A percentile compares a stretch with the other conserved stretches of the same genome.
Conservation (phyloP, 1,140 invertebrate genomes). For the Drosophila ironensis region DNA sequence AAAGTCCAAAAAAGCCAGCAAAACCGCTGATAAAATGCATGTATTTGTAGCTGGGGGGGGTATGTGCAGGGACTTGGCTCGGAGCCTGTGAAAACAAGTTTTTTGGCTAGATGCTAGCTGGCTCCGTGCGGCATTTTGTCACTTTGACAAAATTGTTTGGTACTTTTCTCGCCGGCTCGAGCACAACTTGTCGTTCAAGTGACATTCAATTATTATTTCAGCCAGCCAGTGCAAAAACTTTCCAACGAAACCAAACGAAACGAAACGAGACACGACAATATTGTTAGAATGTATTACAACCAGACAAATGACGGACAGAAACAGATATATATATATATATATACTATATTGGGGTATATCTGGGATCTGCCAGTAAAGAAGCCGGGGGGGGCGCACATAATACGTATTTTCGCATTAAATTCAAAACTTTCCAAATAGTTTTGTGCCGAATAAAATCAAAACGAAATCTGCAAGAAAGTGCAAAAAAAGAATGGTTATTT, state of each 20-base stretch:
- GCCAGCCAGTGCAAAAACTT: slow-evolving; percentile 62
- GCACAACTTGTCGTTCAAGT: slow-evolving; percentile 75
- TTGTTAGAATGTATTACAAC: slow-evolving; percentile 71
- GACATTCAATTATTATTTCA: slow-evolving; percentile 81
- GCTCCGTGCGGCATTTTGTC: slow-evolving; percentile 64
- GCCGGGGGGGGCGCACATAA: slow-evolving; percentile 37
- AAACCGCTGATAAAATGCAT: slow-evolving; percentile 71
- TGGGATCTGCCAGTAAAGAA: not conserved
- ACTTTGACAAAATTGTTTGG: slow-evolving; percentile 78
- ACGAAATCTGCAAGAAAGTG: slow-evolving; percentile 49
- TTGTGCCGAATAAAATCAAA: slow-evolving; percentile 59
- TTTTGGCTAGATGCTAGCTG: slow-evolving; percentile 54
- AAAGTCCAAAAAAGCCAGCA: slow-evolving; percentile 50
- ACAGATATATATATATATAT: too few species aligned
- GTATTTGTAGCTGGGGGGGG: not conserved
- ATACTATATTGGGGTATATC: too few species aligned
- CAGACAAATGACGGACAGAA: slow-evolving; percentile 42
- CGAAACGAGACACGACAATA: slow-evolving; percentile 63
- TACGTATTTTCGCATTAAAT: slow-evolving; percentile 80
- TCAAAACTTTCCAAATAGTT: slow-evolving; percentile 77
- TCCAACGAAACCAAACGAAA: slow-evolving; percentile 21
- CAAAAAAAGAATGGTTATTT: slow-evolving; percentile 17
- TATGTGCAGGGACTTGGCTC: slow-evolving; percentile 37
- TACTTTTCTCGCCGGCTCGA: slow-evolving; percentile 42
- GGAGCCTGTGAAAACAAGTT: slow-evolving; percentile 66